Percentiles rank a stretch among this genome's conserved stretches.
phyloP scores from a whole-genome alignment of 2,888 invertebrate species.

The Junonia oenone region DNA sequence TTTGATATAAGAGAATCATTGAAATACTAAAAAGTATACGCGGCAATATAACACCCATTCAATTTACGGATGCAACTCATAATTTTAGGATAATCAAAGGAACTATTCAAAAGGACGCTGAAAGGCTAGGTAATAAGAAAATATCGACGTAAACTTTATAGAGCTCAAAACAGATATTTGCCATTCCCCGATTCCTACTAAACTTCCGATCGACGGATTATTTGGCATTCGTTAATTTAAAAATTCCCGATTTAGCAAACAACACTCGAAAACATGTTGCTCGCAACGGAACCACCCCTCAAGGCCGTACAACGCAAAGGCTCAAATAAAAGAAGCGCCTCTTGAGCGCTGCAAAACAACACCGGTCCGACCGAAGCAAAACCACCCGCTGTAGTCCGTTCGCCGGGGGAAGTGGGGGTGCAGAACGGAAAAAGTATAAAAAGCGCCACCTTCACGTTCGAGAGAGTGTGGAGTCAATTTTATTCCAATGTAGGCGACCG shows the following conservation, averaged over 20 bases:
- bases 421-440: slow-evolving; percentile 61
- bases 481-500: slow-evolving; percentile 79
- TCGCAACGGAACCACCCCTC: slow-evolving; percentile 62
- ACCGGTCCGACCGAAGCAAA: slow-evolving; percentile 75
- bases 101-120: neutral
- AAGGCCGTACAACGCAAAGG: slow-evolving; percentile 71
- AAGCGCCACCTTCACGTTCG: slow-evolving; percentile 74
- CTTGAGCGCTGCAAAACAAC: slow-evolving; percentile 79
- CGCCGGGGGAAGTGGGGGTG: slow-evolving; percentile 42
- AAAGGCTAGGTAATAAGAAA: neutral
- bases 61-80: neutral
- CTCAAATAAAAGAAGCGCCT: slow-evolving; percentile 77
- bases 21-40: neutral
- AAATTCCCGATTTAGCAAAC: slow-evolving; percentile 72
- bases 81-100: neutral
- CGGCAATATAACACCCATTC: neutral
- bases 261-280: slow-evolving; percentile 68
- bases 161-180: slow-evolving; percentile 18
- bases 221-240: slow-evolving; percentile 71
- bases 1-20: neutral
- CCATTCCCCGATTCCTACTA: slow-evolving; percentile 31
- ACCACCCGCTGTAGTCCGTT: slow-evolving; percentile 76
- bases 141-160: slow-evolving; percentile 4
- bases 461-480: slow-evolving; percentile 80
- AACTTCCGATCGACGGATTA: slow-evolving; percentile 50